phyloP scores from a whole-genome alignment of 2,888 invertebrate genomes.

The Dryococelus australis region DNA sequence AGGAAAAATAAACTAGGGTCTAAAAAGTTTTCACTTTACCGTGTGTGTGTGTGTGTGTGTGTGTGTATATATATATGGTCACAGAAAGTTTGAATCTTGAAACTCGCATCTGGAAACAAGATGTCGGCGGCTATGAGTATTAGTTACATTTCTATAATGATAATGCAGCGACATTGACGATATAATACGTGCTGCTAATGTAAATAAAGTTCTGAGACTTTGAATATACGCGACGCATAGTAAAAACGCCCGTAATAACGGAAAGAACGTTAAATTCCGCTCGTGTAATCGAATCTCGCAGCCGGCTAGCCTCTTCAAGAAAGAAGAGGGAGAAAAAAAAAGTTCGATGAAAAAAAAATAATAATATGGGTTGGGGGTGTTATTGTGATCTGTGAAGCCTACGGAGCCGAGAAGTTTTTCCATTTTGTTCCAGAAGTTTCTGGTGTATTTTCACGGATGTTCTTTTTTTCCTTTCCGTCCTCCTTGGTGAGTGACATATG shows the following conservation, averaged over 20 bases:
- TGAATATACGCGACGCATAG: background rate
- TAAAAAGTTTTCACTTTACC: too few relatives aligned
- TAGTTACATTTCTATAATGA: too few relatives aligned
- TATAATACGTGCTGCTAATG: too few relatives aligned
- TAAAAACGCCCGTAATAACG: background rate
- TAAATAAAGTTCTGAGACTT: too few relatives aligned
- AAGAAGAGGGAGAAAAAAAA: background rate
- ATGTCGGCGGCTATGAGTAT: too few relatives aligned
- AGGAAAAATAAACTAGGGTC: too few relatives aligned
- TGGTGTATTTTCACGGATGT: background rate
- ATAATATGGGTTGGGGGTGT: background rate
- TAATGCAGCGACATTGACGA: too few relatives aligned
- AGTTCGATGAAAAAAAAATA: background rate
- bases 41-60: too few relatives aligned
- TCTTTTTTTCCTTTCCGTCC: background rate
- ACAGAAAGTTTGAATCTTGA: too few relatives aligned
- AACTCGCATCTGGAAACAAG: too few relatives aligned
- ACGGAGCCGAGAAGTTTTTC: background rate
- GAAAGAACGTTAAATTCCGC: background rate
- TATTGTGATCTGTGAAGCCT: background rate
- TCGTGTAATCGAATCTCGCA: background rate
- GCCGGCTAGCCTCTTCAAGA: background rate
- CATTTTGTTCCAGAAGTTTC: background rate
- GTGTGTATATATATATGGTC: too few relatives aligned
- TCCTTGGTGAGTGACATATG: background rate